Evolutionary conservation across 2,888 invertebrate species (phyloP).

Genomic region (Macaria liturata): DNA sequence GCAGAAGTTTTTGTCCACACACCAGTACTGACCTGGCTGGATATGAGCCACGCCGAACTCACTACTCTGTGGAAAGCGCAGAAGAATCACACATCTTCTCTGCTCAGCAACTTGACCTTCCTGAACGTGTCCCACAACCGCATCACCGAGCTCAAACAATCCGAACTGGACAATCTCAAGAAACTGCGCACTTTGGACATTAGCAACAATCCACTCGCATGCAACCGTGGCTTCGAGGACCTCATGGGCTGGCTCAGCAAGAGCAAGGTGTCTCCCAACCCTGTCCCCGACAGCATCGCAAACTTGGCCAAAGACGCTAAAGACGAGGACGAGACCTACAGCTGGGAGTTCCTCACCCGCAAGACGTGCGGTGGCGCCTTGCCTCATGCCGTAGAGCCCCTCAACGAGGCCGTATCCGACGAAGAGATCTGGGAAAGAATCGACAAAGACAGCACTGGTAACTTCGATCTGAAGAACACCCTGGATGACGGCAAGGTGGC

Average conservation of each 20-base stretch:
- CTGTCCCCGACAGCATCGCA: constrained; percentile 62
- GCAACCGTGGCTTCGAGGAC: constrained; percentile 86
- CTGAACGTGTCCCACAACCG: constrained; percentile 85
- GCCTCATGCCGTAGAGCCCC: constrained; percentile 62
- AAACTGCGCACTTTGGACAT: constrained; percentile 84
- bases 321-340: constrained; percentile 64
- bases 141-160: constrained; percentile 80
- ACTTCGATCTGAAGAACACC: constrained; percentile 71
- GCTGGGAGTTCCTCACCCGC: constrained; percentile 76
- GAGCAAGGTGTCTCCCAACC: constrained; percentile 82
- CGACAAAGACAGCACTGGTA: constrained; percentile 64
- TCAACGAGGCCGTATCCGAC: constrained; percentile 60
- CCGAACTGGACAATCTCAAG: constrained; percentile 83
- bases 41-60: constrained; percentile 87
- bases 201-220: constrained; percentile 86
- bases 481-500: constrained; percentile 69
- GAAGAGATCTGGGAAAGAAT: constrained; percentile 79
- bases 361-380: constrained; percentile 67
- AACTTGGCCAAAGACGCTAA: constrained; percentile 66
- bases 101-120: constrained; percentile 81
- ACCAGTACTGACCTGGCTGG: constrained; percentile 85
- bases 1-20: constrained; percentile 86
- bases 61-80: constrained; percentile 86
- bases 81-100: constrained; percentile 65
- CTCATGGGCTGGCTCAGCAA: constrained; percentile 86